A percentile compares a stretch with the other conserved stretches of the same genome.
These are phyloP conservation scores for Enchytraeus crypticus DNA, from an alignment of 2,888 invertebrate species.

Conservation along the genomic window DNA sequence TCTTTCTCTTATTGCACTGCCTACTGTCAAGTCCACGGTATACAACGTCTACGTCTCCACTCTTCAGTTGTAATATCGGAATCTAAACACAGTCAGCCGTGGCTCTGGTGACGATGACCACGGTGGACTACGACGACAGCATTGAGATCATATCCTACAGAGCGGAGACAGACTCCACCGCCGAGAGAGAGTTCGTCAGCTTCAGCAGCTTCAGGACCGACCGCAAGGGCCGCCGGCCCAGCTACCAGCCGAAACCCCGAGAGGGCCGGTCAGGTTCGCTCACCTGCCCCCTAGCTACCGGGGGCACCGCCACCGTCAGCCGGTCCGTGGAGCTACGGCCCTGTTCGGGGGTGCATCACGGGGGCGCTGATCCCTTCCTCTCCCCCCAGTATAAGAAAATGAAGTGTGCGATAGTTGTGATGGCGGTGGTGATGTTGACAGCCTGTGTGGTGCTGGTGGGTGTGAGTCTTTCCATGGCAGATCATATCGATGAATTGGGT, in stretches of 20 bases:
- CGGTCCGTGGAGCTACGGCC: not conserved
- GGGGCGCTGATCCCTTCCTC: no score
- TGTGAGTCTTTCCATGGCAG: constrained; percentile 85
- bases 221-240: not conserved
- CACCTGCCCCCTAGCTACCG: not conserved
- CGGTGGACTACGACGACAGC: constrained; percentile 7
- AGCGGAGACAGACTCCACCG: not conserved
- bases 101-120: no score
- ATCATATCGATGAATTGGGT: constrained; percentile 92
- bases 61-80: no score
- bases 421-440: constrained; percentile 68
- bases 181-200: constrained; percentile 5
- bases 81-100: no score
- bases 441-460: constrained; percentile 82
- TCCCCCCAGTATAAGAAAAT: constrained; percentile 2
- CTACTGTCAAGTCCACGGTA: no score
- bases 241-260: not conserved
- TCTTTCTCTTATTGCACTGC: no score
- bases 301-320: not conserved
- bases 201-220: constrained; percentile 1
- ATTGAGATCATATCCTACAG: constrained; percentile 7
- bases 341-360: no score
- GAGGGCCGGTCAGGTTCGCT: not conserved
- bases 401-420: constrained; percentile 10
- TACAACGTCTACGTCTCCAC: no score